Conservation (phyloP, 2,113 vertebrate species). For the Aegithalos caudatus region DNA sequence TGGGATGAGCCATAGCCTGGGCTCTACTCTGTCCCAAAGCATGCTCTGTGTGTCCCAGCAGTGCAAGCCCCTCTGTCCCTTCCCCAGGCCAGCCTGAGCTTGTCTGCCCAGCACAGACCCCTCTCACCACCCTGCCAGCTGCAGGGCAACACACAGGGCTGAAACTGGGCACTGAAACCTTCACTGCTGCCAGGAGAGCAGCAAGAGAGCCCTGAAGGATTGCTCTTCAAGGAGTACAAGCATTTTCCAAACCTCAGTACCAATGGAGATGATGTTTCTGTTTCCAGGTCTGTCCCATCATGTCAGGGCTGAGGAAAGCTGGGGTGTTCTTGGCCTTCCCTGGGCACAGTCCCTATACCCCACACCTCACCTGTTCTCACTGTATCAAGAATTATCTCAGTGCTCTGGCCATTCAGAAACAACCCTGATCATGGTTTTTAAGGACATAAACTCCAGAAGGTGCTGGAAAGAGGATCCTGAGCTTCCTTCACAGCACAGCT, state of each 20-base stretch:
- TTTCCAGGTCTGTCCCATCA: not conserved
- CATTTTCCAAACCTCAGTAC: not conserved
- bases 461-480: not conserved
- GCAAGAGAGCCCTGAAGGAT: not conserved
- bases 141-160: not conserved
- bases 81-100: not conserved
- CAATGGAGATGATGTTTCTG: not conserved
- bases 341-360: not conserved
- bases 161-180: not conserved
- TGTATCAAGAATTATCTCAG: not conserved
- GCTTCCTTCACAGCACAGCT: not conserved
- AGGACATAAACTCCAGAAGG: not conserved
- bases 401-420: not conserved
- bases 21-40: not conserved
- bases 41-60: not conserved
- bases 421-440: not conserved
- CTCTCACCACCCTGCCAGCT: not conserved
- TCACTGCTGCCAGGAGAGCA: not conserved
- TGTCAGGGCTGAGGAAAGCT: not conserved
- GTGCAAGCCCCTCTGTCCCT: not conserved
- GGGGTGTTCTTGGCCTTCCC: not conserved
- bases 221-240: not conserved
- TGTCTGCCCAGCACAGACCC: not conserved
- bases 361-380: fast-evolving
- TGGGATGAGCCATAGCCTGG: not conserved